Evolutionary conservation across 2,797 vertebrate genomes (phyloP).

Genomic region (Crocodylus rhombifer): DNA sequence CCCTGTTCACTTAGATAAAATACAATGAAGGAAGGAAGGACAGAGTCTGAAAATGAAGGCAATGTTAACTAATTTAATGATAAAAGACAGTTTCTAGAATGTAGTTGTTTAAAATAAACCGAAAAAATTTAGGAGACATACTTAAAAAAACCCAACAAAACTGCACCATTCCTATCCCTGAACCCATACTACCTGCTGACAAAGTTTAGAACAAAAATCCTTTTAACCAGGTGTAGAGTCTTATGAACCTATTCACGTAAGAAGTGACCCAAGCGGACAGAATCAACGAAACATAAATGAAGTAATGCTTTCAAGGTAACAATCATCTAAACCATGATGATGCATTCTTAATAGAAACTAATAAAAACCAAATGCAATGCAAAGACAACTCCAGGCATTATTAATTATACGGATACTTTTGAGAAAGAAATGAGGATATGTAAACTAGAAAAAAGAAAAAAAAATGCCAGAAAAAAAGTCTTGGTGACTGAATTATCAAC

Average conservation of each 20-base stretch:
- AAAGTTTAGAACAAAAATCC: neutral
- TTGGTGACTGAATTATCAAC: neutral
- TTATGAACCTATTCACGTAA: neutral
- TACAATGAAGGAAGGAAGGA: neutral
- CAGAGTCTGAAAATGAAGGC: neutral
- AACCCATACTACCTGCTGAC: neutral
- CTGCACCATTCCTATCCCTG: neutral
- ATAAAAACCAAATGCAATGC: neutral
- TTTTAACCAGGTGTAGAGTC: neutral
- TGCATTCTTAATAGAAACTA: neutral
- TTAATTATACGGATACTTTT: accelerated
- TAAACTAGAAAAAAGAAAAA: neutral
- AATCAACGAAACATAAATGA: neutral
- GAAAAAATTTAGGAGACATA: neutral
- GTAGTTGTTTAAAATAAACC: neutral
- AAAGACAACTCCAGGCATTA: neutral
- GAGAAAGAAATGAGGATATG: neutral
- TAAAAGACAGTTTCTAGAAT: neutral
- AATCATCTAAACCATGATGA: accelerated
- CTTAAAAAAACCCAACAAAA: neutral
- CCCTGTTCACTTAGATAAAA: slow-evolving; percentile 37
- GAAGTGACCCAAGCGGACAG: neutral
- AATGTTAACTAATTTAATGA: neutral
- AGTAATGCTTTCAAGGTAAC: neutral
- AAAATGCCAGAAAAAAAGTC: neutral